Conservation (phyloP, 2,888 invertebrate species). For the Sipha maydis region DNA sequence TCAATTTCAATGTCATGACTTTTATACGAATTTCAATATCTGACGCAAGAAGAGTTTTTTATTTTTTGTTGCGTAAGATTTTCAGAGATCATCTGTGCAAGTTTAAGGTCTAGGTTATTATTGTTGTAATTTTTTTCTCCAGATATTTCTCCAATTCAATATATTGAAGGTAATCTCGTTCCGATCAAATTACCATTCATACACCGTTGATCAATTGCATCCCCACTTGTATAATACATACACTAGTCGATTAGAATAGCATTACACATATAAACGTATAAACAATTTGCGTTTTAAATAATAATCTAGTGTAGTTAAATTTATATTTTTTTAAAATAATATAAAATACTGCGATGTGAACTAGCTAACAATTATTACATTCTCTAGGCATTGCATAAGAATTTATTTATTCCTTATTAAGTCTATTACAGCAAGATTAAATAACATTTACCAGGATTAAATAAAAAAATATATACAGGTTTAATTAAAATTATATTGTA, state of each 20-base stretch:
- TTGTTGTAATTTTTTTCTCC: conserved; percentile 51
- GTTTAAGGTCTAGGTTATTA: conserved; percentile 61
- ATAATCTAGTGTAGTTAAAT: not conserved
- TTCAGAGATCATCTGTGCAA: conserved; percentile 35
- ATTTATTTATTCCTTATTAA: not conserved
- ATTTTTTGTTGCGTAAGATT: conserved; percentile 35
- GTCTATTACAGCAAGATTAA: not conserved
- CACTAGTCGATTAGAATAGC: not conserved
- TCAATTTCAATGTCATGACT: conserved; percentile 51
- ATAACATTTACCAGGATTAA: not conserved
- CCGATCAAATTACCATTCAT: not conserved
- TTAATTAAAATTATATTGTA: not conserved
- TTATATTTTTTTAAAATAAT: not conserved
- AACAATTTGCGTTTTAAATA: not conserved
- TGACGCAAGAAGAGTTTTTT: conserved; percentile 45
- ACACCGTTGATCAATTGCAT: not conserved
- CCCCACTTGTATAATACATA: not conserved
- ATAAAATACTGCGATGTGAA: not conserved
- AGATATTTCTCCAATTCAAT: conserved; percentile 1
- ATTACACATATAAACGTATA: not conserved
- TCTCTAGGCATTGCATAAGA: not conserved
- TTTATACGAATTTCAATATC: conserved; percentile 1
- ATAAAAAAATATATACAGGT: not conserved
- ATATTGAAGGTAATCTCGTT: conserved; percentile 44
- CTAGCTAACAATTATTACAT: not conserved